Conservation (phyloP, 2,888 invertebrate species). For the Hirtodrosophila alboralis region DNA sequence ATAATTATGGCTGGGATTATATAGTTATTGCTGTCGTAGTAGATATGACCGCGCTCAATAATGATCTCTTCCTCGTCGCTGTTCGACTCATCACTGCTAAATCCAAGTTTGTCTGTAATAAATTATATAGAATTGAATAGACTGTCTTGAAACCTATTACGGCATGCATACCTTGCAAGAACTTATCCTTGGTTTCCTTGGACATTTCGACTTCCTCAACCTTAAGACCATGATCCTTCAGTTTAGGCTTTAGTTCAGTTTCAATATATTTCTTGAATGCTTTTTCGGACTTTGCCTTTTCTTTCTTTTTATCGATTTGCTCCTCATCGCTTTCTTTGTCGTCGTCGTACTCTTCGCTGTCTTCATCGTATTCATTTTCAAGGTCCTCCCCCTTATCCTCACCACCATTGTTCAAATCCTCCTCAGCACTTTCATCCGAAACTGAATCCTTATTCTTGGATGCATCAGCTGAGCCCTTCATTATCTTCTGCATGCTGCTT, state of each 20-base stretch:
- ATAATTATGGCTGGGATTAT: conserved; percentile 87
- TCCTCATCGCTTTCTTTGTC: conserved; percentile 61
- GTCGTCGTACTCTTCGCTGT: conserved; percentile 53
- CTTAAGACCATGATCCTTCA: conserved; percentile 76
- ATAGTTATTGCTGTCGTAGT: conserved; percentile 85
- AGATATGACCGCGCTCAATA: conserved; percentile 83
- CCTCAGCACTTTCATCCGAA: conserved; percentile 51
- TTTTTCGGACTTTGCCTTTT: conserved; percentile 19
- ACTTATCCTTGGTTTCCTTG: conserved; percentile 80
- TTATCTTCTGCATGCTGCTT: conserved; percentile 72
- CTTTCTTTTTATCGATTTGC: conserved; percentile 47
- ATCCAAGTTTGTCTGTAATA: conserved; percentile 75
- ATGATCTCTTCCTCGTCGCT: conserved; percentile 81
- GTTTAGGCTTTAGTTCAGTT: conserved; percentile 56
- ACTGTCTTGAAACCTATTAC: too few relatives aligned
- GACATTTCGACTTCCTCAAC: conserved; percentile 80
- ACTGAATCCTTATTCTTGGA: conserved; percentile 40
- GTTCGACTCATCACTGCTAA: conserved; percentile 70
- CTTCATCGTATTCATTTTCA: conserved; percentile 62
- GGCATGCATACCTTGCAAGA: conserved; percentile 78
- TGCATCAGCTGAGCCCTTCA: conserved; percentile 66
- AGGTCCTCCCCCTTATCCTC: conserved; percentile 78
- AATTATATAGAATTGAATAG: not conserved
- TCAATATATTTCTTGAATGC: conserved; percentile 42
- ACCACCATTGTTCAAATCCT: conserved; percentile 73